These are phyloP conservation scores for Calidris pygmaea DNA, from an alignment of 2,113 vertebrate genomes.

Conservation along the genomic window DNA sequence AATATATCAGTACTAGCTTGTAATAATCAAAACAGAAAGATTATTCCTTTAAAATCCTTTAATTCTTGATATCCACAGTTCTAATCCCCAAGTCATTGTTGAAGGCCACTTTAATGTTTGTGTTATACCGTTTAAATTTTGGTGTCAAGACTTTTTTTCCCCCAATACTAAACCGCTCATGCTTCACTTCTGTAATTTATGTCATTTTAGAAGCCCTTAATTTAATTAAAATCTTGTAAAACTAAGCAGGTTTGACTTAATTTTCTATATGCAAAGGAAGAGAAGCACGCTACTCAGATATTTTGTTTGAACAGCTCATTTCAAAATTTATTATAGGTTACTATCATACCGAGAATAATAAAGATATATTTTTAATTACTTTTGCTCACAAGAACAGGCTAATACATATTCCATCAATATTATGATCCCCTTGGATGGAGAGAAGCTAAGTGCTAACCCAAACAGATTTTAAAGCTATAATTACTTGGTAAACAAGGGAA, in stretches of 20 bases:
- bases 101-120: slow-evolving; percentile 34
- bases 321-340: slow-evolving; percentile 75
- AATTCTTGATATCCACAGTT: slow-evolving; percentile 39
- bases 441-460: slow-evolving; percentile 77
- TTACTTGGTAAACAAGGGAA: slow-evolving; percentile 80
- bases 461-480: slow-evolving; percentile 81
- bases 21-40: slow-evolving; percentile 29
- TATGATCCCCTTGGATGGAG: slow-evolving; percentile 76
- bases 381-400: slow-evolving; percentile 73
- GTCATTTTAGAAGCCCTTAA: slow-evolving; percentile 46
- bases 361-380: slow-evolving; percentile 82
- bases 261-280: slow-evolving; percentile 53
- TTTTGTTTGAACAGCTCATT: slow-evolving; percentile 77
- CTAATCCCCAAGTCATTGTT: slow-evolving; percentile 46
- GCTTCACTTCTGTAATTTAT: slow-evolving; percentile 34
- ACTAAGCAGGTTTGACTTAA: slow-evolving; percentile 62
- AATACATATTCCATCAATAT: slow-evolving; percentile 81
- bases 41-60: slow-evolving; percentile 28
- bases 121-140: slow-evolving; percentile 18
- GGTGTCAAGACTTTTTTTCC: background rate
- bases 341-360: slow-evolving; percentile 79
- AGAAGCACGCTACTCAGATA: slow-evolving; percentile 60
- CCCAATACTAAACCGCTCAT: slow-evolving; percentile 26
- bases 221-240: slow-evolving; percentile 71
- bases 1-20: slow-evolving; percentile 29